Conservation (phyloP, 1,140 invertebrate genomes). For the Drosophila orosa region DNA sequence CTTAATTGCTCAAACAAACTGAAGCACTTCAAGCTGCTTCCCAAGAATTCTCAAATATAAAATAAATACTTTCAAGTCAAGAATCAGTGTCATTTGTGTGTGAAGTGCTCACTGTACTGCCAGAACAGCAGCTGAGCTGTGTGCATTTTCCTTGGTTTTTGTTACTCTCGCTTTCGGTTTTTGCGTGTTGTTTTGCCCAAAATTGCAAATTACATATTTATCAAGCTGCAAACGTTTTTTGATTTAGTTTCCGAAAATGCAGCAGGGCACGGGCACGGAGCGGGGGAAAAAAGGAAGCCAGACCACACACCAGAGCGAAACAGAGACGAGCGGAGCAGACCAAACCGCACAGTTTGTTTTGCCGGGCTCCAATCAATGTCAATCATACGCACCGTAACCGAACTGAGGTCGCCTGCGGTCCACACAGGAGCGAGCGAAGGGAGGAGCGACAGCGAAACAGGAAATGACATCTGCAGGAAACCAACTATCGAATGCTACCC, state of each 20-base stretch:
- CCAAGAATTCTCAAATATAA: background rate
- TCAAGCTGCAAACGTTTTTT: constrained; percentile 58
- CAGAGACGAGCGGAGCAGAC: background rate
- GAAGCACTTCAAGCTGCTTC: background rate
- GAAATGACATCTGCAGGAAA: constrained; percentile 17
- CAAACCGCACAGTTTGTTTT: constrained; percentile 33
- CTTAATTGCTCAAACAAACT: background rate
- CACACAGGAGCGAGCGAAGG: background rate
- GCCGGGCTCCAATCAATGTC: constrained; percentile 48
- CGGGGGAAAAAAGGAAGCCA: background rate
- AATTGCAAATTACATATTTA: constrained; percentile 62
- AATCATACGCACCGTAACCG: constrained; percentile 55
- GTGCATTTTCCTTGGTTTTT: constrained; percentile 18
- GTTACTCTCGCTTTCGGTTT: constrained; percentile 7
- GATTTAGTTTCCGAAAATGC: constrained; percentile 49
- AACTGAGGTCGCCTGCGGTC: constrained; percentile 33
- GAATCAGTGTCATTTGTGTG: background rate
- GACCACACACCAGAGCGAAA: constrained; percentile 1
- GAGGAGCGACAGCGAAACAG: background rate
- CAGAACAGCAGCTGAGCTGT: background rate
- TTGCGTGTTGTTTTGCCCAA: constrained; percentile 43
- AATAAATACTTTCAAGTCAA: background rate
- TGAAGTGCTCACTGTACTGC: constrained; percentile 23
- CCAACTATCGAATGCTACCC: background rate
- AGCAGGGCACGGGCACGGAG: constrained; percentile 24